Base-by-base conservation (phyloP, 2,888 invertebrate genomes). In the Hecatera dysodea region DNA sequence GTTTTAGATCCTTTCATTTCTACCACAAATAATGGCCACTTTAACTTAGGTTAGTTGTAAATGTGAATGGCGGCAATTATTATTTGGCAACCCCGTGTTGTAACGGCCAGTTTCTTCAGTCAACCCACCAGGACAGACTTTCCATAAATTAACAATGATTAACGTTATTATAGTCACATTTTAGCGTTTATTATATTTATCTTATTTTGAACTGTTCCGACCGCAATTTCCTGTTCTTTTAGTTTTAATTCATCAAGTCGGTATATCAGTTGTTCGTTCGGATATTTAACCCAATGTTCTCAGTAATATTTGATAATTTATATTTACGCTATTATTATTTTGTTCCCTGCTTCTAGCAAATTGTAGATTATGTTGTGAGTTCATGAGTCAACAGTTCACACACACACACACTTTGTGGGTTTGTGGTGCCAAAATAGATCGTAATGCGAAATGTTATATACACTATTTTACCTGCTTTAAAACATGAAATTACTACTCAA, bases 161-260 rank as follows among this genome's bases (percentile, higher is more conserved):
- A 33, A n/a, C 6, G n/a, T 15, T 33, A 5, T 70, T 29, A 62
- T 15, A 42, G 19, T 60, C 19, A 24, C 24, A n/a, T 52, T 61
- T 71, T 36, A 42, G 2, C 3, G n/a, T 4, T 52, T 48, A 27
- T 57, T 50, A 65, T 33, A 53, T 60, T 29, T 61, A 29, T 44
- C 19, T 19, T 12, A 57, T 36, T 29, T 44, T 52, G n/a, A 74
- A 74, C 22, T 50, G n/a, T 53, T 57, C 17, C 36, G 19, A 67
- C 44, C 52, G 24, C 46, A 67, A 67, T 67, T 73, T 75, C 67
- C 65, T 48, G 46, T 72, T 72, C n/a, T 50, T 72, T 64, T 48
- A 33, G 33, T 53, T 72, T 66, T 44, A n/a, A 56, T 44, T 65
- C n/a, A 24, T 57, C 17, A 50, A 42, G 24, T 42, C n/a, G 7